These are phyloP conservation scores for Meriones unguiculatus DNA, from an alignment of 2,113 vertebrate genomes.

Conservation along the genomic window DNA sequence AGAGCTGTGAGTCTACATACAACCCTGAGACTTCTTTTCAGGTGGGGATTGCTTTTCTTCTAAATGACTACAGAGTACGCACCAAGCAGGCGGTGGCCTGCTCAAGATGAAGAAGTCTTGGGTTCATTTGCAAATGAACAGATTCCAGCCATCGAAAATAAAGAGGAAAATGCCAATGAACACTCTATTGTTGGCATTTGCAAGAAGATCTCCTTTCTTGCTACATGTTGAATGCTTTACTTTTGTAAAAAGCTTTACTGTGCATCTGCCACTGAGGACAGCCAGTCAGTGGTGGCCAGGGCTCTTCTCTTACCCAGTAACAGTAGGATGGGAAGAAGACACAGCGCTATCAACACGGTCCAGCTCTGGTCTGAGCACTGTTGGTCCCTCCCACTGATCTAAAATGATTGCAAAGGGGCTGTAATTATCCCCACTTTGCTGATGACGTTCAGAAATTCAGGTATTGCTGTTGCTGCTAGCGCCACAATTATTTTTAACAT, in stretches of 20 bases:
- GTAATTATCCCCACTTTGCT: background rate
- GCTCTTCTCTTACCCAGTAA: background rate
- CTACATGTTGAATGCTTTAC: constrained; percentile 17
- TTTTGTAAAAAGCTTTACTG: background rate
- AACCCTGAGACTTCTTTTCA: background rate
- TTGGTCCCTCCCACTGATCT: background rate
- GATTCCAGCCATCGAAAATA: background rate
- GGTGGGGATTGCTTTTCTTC: background rate
- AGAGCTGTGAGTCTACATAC: background rate
- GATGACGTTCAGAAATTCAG: background rate
- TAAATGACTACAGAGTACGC: background rate
- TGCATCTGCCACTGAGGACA: background rate
- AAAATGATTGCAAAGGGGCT: background rate
- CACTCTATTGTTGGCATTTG: background rate
- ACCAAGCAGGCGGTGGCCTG: background rate
- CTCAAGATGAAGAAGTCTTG: background rate
- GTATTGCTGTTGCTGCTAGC: background rate
- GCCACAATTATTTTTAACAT: constrained; percentile 34
- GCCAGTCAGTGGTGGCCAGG: background rate
- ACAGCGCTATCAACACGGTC: background rate
- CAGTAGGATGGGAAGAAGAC: background rate
- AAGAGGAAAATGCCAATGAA: background rate
- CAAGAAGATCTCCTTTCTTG: background rate
- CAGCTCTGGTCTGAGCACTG: background rate
- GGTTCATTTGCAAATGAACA: background rate